Evolutionary conservation across 2,113 vertebrate species (phyloP), one percentile per base, ranked within the genome.

Genomic region (Leuciscus idus): DNA sequence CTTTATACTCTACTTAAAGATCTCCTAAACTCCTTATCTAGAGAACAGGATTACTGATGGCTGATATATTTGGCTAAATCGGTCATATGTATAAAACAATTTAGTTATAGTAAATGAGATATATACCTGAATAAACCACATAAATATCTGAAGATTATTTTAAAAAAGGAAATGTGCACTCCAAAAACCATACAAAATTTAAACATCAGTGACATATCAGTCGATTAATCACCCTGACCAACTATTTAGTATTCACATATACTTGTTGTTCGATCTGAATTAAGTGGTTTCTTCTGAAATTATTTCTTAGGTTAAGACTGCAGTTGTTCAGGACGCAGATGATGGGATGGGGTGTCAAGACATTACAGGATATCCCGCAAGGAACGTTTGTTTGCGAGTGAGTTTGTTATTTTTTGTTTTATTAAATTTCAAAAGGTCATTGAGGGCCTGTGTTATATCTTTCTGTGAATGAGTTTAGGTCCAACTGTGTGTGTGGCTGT

Each of bases 351-450:
- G 98, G 98, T 0, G 98, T 99, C 83, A 94, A 97, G 39, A 92
- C 98, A 0, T 94, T 97, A 90, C 97, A 99, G 86, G 97, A 99
- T 92, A 97, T 99, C 86, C 97, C 96, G 0, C 92, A 95, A 92
- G 98, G 98, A 78, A 98, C 96, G 61, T 99, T 99, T 2, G 95
- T 99, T 59, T 99, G 98, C 97, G 97, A 99, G 98, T 99, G 89
- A 97, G 98, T 96, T 75, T 57, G 11, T 61, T 59, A 74, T 12
- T 33, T 46, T 11, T 74, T 50, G 23, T n/a, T 36, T 78, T 21
- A 48, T 64, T 6, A 13, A 62, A 3, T 57, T 23, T 17, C 13
- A 23, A 72, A n/a, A 72, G 36, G 1, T 72, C 36, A 72, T 72
- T 72, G 19, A 43, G 36, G 68, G 68, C 21, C 68, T 72, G 66